Percentiles rank a stretch among this genome's conserved stretches.
phyloP scores from a whole-genome alignment of 2,797 vertebrate genomes.

The Cyclura pinguis region DNA sequence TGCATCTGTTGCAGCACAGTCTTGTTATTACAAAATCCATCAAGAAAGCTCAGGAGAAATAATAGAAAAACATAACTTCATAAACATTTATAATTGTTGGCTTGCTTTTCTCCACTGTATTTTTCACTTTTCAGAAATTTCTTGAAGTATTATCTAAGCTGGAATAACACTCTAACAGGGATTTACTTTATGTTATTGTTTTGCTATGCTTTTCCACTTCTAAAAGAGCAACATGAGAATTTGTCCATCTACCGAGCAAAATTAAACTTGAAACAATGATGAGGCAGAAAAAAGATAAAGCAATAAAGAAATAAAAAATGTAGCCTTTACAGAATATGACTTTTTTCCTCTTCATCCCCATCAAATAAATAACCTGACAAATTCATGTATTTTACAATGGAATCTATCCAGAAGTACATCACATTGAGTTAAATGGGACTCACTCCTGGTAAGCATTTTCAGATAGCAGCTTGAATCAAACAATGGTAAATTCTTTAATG shows the following conservation, averaged over 20 bases:
- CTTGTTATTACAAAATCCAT: not conserved
- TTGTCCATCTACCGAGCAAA: constrained; percentile 23
- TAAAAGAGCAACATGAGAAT: constrained; percentile 28
- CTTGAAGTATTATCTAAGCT: constrained; percentile 19
- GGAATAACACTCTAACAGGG: not conserved
- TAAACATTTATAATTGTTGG: not conserved
- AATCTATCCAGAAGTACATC: not conserved
- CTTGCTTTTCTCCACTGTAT: constrained; percentile 39
- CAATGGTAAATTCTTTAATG: not conserved
- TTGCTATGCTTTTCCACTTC: constrained; percentile 28
- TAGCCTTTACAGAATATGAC: not conserved
- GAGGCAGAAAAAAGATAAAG: constrained; percentile 22
- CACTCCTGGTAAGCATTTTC: not conserved
- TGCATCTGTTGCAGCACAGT: not conserved
- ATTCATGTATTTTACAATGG: too few relatives aligned
- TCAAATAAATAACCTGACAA: constrained; percentile 10
- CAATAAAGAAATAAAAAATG: not conserved
- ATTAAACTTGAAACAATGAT: constrained; percentile 31
- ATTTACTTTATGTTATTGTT: constrained; percentile 27
- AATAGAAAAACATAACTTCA: constrained; percentile 30
- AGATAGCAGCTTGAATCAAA: not conserved
- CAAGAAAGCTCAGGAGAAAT: constrained; percentile 49
- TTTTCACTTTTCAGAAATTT: constrained; percentile 40
- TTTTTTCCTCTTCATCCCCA: constrained; percentile 36
- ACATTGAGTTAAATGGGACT: not conserved